These are phyloP conservation scores for Palythoa heliodiscus DNA, from an alignment of 92 coral and sea anemone species.

Conservation along the genomic window DNA sequence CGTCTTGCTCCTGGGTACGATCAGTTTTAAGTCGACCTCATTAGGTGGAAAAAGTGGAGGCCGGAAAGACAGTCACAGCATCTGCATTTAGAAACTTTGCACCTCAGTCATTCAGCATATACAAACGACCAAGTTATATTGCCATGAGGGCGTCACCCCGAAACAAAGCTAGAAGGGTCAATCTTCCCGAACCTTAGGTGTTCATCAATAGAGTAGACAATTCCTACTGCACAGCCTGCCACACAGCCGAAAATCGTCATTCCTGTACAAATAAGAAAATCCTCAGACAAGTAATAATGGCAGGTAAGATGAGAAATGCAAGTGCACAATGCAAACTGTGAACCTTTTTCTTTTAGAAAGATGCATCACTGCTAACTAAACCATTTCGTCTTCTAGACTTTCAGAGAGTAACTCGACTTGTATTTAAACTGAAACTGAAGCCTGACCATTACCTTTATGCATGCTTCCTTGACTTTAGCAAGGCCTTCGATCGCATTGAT, in stretches of 20 bases:
- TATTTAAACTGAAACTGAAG: background rate
- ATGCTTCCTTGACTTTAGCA: too few relatives aligned
- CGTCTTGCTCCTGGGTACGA: constrained; percentile 62
- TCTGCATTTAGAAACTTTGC: constrained; percentile 41
- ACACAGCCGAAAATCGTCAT: constrained; percentile 34
- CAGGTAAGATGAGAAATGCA: constrained; percentile 48
- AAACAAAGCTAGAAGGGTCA: constrained; percentile 47
- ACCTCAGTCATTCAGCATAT: constrained; percentile 53
- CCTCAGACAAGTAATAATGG: constrained; percentile 40
- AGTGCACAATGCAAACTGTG: background rate
- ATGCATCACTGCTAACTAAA: background rate
- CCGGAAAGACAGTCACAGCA: constrained; percentile 65
- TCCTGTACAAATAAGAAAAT: constrained; percentile 49
- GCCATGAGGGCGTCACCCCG: constrained; percentile 56
- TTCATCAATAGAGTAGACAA: constrained; percentile 43
- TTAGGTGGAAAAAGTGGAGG: constrained; percentile 61
- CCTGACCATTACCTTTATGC: too few relatives aligned
- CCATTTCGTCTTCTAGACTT: background rate
- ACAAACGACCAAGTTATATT: constrained; percentile 58
- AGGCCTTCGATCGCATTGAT: too few relatives aligned
- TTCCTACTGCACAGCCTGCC: constrained; percentile 24
- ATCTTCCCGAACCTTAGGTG: constrained; percentile 62
- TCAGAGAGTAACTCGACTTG: background rate
- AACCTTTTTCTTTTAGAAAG: background rate
- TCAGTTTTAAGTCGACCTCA: constrained; percentile 49